phyloP scores from a whole-genome alignment of 2,113 vertebrate genomes.

The Callionymus lyra region DNA sequence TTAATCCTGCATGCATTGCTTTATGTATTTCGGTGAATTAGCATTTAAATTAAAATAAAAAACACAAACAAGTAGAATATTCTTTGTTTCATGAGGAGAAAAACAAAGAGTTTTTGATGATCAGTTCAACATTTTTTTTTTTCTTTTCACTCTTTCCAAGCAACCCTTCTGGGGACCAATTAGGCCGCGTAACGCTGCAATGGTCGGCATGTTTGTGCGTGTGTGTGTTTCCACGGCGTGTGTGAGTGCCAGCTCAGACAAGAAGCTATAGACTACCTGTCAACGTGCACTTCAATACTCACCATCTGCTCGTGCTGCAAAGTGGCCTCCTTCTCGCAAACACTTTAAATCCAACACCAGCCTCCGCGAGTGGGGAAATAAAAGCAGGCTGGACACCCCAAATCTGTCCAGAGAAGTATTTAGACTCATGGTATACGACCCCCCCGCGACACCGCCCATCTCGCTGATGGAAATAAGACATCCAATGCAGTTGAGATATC shows the following conservation, averaged over 20 bases:
- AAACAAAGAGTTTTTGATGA: conserved; percentile 35
- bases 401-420: too few species aligned
- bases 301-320: conserved; percentile 83
- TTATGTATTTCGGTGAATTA: too few species aligned
- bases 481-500: too few species aligned
- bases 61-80: too few species aligned
- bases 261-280: conserved; percentile 87
- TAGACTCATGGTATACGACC: too few species aligned
- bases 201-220: conserved; percentile 34
- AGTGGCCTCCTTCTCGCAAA: conserved; percentile 56
- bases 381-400: not conserved
- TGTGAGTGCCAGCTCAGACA: conserved; percentile 79
- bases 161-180: conserved; percentile 92
- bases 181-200: conserved; percentile 86
- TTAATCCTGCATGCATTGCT: too few species aligned
- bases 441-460: too few species aligned
- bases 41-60: too few species aligned
- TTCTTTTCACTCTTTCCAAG: conserved; percentile 45
- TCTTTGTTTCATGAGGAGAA: too few species aligned
- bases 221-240: conserved; percentile 41
- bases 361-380: conserved; percentile 41
- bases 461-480: too few species aligned
- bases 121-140: conserved; percentile 35
- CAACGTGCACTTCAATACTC: conserved; percentile 82
- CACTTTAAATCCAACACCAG: conserved; percentile 35